Conservation (phyloP, 2,888 invertebrate genomes). For the Clepsis dumicolana region DNA sequence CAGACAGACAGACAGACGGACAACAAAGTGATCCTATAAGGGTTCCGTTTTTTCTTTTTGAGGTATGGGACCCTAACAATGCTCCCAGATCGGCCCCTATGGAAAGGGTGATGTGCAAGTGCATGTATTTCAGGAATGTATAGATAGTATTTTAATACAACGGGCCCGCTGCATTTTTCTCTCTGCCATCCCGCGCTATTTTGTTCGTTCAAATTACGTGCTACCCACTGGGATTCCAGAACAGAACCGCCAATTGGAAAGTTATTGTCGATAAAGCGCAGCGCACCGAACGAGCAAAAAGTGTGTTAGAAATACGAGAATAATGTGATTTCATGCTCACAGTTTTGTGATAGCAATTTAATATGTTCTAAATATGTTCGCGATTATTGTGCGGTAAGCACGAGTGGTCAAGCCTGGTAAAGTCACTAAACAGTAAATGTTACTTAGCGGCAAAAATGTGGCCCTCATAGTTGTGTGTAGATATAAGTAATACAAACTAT, state of each 20-base stretch:
- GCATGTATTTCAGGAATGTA: too few species aligned
- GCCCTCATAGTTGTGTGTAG: too few species aligned
- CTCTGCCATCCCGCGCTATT: constrained; percentile 6
- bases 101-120: too few species aligned
- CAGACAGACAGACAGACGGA: too few species aligned
- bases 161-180: constrained; percentile 9
- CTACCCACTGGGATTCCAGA: constrained; percentile 30
- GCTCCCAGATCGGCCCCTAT: too few species aligned
- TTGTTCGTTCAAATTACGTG: constrained; percentile 34
- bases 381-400: not conserved
- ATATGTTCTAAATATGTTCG: not conserved
- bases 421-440: too few species aligned
- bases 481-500: too few species aligned
- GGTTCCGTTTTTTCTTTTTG: too few species aligned
- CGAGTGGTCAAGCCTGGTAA: not conserved
- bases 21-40: too few species aligned
- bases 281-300: constrained; percentile 12
- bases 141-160: too few species aligned
- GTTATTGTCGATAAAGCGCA: constrained; percentile 28
- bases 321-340: not conserved
- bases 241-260: constrained; percentile 33
- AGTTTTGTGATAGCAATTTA: not conserved
- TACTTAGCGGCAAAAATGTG: too few species aligned
- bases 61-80: too few species aligned
- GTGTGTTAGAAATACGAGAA: not conserved